Conservation (phyloP, 2,113 vertebrate genomes). For the Trogon surrucura region DNA sequence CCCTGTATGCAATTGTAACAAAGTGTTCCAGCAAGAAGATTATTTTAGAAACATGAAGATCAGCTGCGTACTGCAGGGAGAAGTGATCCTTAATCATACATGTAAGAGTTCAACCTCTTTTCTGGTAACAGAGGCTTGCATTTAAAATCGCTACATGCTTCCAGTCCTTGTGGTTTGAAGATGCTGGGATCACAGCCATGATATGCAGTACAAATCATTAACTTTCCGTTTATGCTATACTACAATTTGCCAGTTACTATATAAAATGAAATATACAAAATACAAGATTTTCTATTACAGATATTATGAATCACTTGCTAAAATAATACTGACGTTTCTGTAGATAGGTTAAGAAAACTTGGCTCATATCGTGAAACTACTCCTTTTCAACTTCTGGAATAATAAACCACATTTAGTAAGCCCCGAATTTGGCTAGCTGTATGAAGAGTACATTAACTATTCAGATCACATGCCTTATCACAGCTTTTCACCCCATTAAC, state of each 20-base stretch:
- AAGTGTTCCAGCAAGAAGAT: slow-evolving; percentile 29
- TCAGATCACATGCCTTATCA: slow-evolving; percentile 38
- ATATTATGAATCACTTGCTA: slow-evolving; percentile 57
- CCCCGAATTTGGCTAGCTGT: slow-evolving; percentile 19
- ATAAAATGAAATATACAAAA: slow-evolving; percentile 43
- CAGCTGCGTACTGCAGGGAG: neutral
- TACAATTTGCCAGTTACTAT: slow-evolving; percentile 42
- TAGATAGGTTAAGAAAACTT: slow-evolving; percentile 48
- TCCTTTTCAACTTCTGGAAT: slow-evolving; percentile 46
- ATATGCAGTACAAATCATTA: slow-evolving; percentile 42
- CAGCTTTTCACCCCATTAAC: slow-evolving; percentile 68
- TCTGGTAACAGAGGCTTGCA: slow-evolving; percentile 36
- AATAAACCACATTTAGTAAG: slow-evolving; percentile 52
- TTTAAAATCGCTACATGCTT: slow-evolving; percentile 29
- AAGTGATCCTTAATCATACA: slow-evolving; percentile 33
- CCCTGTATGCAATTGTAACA: slow-evolving; percentile 26
- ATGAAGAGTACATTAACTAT: slow-evolving; percentile 42
- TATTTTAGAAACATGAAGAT: slow-evolving; percentile 41
- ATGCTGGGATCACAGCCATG: slow-evolving; percentile 51
- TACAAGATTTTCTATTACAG: slow-evolving; percentile 54
- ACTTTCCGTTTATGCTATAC: neutral
- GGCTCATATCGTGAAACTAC: neutral
- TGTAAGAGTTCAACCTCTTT: neutral
- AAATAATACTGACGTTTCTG: slow-evolving; percentile 60
- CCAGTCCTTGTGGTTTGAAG: slow-evolving; percentile 46